A percentile compares a stretch with the other conserved stretches of the same genome.
These are phyloP conservation scores for Otolemur garnettii DNA, from an alignment of 2,113 vertebrate genomes.

Conservation along the genomic window DNA sequence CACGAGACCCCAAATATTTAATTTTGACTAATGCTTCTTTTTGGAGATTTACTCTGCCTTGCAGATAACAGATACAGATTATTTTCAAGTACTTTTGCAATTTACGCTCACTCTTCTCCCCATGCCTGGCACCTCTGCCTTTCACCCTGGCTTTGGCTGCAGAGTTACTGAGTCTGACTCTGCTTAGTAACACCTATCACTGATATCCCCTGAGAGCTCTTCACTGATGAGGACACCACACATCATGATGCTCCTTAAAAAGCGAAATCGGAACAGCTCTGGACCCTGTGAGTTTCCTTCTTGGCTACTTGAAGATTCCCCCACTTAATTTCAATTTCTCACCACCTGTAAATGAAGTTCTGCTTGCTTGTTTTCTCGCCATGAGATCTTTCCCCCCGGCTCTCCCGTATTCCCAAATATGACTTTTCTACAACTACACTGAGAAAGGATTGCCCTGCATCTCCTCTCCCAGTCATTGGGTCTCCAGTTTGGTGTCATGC, in stretches of 20 bases:
- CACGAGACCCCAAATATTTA: not conserved
- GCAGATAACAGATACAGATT: not conserved
- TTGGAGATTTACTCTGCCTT: not conserved
- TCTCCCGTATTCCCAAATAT: not conserved
- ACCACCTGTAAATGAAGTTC: not conserved
- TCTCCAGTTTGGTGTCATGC: not conserved
- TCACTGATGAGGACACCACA: not conserved
- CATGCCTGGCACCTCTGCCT: fast-evolving
- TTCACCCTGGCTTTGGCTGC: not conserved
- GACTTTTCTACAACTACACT: not conserved
- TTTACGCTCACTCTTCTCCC: fast-evolving
- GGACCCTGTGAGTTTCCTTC: not conserved
- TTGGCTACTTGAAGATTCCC: not conserved
- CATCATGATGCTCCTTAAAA: not conserved
- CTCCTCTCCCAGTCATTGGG: not conserved
- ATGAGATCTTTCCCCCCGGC: not conserved
- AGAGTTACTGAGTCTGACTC: not conserved
- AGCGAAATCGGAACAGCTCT: not conserved
- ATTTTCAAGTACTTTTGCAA: not conserved
- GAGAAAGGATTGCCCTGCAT: not conserved
- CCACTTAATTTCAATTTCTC: not conserved
- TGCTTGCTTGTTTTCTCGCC: not conserved
- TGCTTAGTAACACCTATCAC: not conserved
- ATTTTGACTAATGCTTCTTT: not conserved
- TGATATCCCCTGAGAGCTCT: not conserved